Percentiles rank a stretch among this genome's conserved stretches.
Conservation (phyloP, 2,888 invertebrate genomes). For the Leptinotarsa peninsularis region DNA sequence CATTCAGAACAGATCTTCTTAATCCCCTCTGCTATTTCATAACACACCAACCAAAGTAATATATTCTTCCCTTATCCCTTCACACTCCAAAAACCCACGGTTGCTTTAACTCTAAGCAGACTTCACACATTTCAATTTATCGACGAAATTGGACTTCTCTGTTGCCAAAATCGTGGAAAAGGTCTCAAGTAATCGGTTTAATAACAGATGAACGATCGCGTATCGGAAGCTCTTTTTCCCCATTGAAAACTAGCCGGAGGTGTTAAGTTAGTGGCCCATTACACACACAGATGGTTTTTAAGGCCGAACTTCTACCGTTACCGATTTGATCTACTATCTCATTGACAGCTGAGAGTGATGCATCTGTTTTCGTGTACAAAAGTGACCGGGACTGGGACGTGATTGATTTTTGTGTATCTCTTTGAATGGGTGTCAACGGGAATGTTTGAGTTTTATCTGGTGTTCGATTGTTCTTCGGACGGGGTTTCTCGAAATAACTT, state of each 20-base stretch:
- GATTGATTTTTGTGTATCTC: constrained; percentile 59
- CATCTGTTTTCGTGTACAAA: constrained; percentile 62
- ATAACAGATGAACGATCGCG: constrained; percentile 58
- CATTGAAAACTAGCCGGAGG: constrained; percentile 53
- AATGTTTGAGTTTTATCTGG: constrained; percentile 28
- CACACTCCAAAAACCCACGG: constrained; percentile 23
- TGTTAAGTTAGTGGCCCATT: constrained; percentile 46
- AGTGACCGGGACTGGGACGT: constrained; percentile 61
- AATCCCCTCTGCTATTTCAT: constrained; percentile 17
- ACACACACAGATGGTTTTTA: constrained; percentile 18
- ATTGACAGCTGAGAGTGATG: constrained; percentile 64
- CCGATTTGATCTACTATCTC: constrained; percentile 50
- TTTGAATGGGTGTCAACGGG: constrained; percentile 40
- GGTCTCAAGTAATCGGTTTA: constrained; percentile 61
- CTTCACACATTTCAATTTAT: constrained; percentile 40
- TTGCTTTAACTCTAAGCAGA: constrained; percentile 32
- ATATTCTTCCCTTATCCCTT: constrained; percentile 14
- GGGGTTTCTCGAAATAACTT: not conserved
- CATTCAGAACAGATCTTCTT: not conserved
- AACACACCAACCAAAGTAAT: constrained; percentile 9
- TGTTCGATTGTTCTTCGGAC: constrained; percentile 18
- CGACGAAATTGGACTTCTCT: constrained; percentile 41
- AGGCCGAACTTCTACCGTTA: constrained; percentile 16
- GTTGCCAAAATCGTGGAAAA: constrained; percentile 51
- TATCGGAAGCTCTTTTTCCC: constrained; percentile 59